phyloP scores from a whole-genome alignment of 2,888 invertebrate species.

The Cryptocephalus primarius region DNA sequence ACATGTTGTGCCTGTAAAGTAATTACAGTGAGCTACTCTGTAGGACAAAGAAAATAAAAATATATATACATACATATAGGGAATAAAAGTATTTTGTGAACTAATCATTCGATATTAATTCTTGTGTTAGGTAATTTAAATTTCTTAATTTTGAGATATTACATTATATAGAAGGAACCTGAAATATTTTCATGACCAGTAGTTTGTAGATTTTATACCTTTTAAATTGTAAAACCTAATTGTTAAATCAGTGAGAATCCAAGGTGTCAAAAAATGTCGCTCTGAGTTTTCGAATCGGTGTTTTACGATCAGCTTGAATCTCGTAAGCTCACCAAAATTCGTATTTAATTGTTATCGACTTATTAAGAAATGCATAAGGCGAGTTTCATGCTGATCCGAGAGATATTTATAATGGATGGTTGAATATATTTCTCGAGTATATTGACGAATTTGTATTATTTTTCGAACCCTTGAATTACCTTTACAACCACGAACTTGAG shows the following conservation, averaged over 20 bases:
- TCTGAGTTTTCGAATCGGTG: background rate
- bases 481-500: no score
- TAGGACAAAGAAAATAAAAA: constrained; percentile 12
- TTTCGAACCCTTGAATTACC: no score
- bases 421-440: no score
- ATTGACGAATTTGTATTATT: no score
- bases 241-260: constrained; percentile 12
- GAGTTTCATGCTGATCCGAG: no score
- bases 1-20: constrained; percentile 33
- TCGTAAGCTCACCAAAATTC: no score
- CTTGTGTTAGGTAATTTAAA: no score
- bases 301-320: no score
- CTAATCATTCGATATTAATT: no score
- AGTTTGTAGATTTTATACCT: constrained; percentile 33
- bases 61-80: background rate
- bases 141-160: constrained; percentile 8
- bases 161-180: constrained; percentile 5
- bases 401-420: no score
- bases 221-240: constrained; percentile 24
- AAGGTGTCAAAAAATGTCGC: constrained; percentile 7
- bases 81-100: background rate
- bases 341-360: no score
- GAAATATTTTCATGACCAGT: constrained; percentile 34
- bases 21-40: constrained; percentile 21
- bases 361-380: no score